Evolutionary conservation across 1,140 invertebrate species (phyloP), one percentile per base, ranked within the genome.

Genomic region (Bombus balteatus): DNA sequence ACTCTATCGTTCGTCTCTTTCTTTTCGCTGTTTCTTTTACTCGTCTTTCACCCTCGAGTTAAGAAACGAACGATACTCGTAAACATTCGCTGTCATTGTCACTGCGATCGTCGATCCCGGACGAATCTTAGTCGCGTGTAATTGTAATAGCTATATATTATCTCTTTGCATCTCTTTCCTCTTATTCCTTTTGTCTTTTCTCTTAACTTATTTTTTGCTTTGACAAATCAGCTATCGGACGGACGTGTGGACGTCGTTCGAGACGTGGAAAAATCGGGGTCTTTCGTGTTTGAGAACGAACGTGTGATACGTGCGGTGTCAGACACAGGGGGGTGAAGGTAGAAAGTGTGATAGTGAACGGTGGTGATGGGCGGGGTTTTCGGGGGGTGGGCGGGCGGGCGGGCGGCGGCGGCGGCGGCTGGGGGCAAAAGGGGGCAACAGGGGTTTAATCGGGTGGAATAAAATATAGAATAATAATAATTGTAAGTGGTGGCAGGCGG

Each of bases 401-500:
- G 10, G 41, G 34, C 9, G 66, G 72, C 39, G 70, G 70, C 18
- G 68, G 32, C 22, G 72, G 34, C 62, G 62, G 62, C 62, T 53
- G 62, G 57, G 70, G 70, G 80, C 18, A 37, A 66, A 32, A 53
- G 39, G 71, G 71, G 80, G 80, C 82, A 75, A 84, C 74, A 78
- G 53, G 74, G 82, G 74, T 32, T 73, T 68, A 78, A 37, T 81
- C 68, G 87, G 87, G 74, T 59, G 84, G 84, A 74, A 85, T 85
- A 85, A 88, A 86, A 89, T 79, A 89, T 89, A 87, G 59, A 89
- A 88, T 90, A 90, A 81, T 83, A 90, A 90, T 85, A 90, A 90
- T 94, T 92, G 94, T 95, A 93, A 94, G 92, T 94, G 92, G 85
- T 94, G 92, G 92, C 93, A 95, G 89, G 92, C 92, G 92, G 91